These are phyloP conservation scores for Nibea coibor DNA, from an alignment of 2,113 vertebrate genomes.

Conservation along the genomic window DNA sequence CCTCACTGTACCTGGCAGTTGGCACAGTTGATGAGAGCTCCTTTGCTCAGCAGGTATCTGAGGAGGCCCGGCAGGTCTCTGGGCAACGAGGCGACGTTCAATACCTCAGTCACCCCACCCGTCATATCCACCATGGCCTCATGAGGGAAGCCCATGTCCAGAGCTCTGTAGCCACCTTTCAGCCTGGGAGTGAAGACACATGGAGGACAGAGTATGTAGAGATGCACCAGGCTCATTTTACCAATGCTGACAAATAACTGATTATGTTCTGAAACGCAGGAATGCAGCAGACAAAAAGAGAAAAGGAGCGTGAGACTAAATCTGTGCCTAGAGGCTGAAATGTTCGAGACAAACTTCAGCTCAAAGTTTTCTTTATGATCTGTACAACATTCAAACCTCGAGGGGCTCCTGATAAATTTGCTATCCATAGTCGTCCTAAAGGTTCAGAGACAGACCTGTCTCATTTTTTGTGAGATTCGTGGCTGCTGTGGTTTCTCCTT, in stretches of 20 bases:
- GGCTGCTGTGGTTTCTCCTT: too few species aligned
- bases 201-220: background rate
- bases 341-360: too few species aligned
- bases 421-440: too few species aligned
- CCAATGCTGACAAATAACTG: background rate
- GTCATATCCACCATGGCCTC: conserved; percentile 88
- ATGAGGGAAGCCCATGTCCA: conserved; percentile 84
- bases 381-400: too few species aligned
- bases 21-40: conserved; percentile 85
- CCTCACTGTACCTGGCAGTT: conserved; percentile 69
- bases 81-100: conserved; percentile 57
- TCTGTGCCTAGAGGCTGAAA: too few species aligned
- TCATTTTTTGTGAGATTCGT: too few species aligned
- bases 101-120: conserved; percentile 78
- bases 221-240: too few species aligned
- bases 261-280: background rate
- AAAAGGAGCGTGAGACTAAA: background rate
- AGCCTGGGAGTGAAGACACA: conserved; percentile 63
- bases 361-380: too few species aligned
- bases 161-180: conserved; percentile 84
- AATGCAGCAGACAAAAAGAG: background rate
- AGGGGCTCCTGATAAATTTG: too few species aligned
- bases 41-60: conserved; percentile 70
- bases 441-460: too few species aligned
- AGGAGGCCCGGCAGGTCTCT: conserved; percentile 66